Conservation (phyloP, 2,888 invertebrate genomes). For the Gari tellinella region DNA sequence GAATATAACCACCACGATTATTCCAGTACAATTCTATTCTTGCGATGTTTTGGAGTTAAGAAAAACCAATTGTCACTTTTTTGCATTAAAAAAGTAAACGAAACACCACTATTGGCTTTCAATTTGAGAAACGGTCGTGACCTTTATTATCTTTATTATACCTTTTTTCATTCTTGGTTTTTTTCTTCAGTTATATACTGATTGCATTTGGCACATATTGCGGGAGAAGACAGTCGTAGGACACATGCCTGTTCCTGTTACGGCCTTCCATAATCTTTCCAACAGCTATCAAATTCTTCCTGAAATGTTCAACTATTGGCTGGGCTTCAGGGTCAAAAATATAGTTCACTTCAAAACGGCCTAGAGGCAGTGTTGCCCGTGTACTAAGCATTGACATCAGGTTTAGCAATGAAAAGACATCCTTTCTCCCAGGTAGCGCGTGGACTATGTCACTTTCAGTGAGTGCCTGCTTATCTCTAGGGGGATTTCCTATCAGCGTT, state of each 20-base stretch:
- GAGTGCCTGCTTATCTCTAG: conserved; percentile 51
- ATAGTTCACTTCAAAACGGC: conserved; percentile 83
- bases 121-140: no score
- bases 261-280: conserved; percentile 77
- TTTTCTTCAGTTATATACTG: no score
- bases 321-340: conserved; percentile 77
- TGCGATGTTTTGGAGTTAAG: no score
- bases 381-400: conserved; percentile 82
- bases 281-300: conserved; percentile 77
- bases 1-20: no score
- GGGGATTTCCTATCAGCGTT: conserved; percentile 49
- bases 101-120: no score
- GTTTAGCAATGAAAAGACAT: conserved; percentile 81
- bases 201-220: conserved; percentile 84
- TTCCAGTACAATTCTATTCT: no score
- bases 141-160: no score
- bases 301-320: conserved; percentile 60
- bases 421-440: conserved; percentile 77
- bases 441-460: conserved; percentile 75
- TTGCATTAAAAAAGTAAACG: no score
- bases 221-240: conserved; percentile 83
- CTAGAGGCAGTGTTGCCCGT: conserved; percentile 79
- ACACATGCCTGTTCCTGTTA: conserved; percentile 75
- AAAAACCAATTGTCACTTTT: no score
- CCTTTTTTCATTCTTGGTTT: no score